phyloP scores from a whole-genome alignment of 2,888 invertebrate species.

The Seira ritae region DNA sequence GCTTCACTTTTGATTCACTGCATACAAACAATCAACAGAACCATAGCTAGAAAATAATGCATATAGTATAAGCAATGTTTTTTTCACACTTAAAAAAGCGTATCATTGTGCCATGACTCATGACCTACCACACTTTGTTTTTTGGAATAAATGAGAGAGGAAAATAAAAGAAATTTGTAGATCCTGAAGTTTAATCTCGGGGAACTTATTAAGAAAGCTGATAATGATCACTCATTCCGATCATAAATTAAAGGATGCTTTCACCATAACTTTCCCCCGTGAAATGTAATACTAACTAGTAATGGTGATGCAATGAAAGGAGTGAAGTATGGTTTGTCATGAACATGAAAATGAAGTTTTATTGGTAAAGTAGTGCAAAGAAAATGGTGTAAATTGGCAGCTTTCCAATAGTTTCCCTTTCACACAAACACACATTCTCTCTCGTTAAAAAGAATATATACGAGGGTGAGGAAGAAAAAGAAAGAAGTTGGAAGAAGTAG shows the following conservation, averaged over 20 bases:
- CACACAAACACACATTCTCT: conserved; percentile 50
- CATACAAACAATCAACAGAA: background rate
- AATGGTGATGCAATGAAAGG: background rate
- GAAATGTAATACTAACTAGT: background rate
- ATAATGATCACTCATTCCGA: background rate
- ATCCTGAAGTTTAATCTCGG: no score
- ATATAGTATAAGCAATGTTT: background rate
- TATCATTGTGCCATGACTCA: conserved; percentile 41
- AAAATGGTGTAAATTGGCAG: conserved; percentile 64
- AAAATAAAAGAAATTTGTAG: background rate
- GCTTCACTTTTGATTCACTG: background rate
- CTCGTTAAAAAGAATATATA: conserved; percentile 5
- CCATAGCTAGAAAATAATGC: background rate
- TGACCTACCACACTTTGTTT: conserved; percentile 12
- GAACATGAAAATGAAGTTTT: conserved; percentile 22
- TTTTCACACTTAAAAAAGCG: background rate
- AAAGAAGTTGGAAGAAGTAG: conserved; percentile 5
- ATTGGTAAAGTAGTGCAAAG: conserved; percentile 45
- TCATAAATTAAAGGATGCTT: background rate
- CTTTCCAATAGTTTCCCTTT: conserved; percentile 57
- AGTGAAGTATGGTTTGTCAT: conserved; percentile 52
- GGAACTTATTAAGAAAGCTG: no score
- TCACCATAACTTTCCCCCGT: no score
- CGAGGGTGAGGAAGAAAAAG: conserved; percentile 1
- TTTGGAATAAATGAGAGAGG: no score